phyloP scores from a whole-genome alignment of 2,888 invertebrate genomes.

The Scelioninae gen. 1 region DNA sequence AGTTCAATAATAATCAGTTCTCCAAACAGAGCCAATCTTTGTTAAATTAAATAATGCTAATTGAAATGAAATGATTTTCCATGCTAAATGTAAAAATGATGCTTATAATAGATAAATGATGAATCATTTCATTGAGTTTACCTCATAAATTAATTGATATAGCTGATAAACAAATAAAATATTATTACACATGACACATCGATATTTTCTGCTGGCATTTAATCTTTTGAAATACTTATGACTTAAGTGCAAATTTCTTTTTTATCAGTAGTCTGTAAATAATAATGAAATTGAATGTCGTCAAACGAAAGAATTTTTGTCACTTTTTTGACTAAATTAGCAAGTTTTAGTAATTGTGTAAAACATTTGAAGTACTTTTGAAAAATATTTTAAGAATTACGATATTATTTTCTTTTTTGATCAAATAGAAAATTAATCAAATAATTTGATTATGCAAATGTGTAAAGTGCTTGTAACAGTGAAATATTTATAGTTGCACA shows the following conservation, averaged over 20 bases:
- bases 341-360: too few relatives aligned
- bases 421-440: too few relatives aligned
- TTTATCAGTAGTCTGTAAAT: not conserved
- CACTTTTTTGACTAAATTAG: too few relatives aligned
- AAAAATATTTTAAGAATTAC: too few relatives aligned
- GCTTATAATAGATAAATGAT: conserved; percentile 27
- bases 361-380: too few relatives aligned
- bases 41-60: not conserved
- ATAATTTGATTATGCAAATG: too few relatives aligned
- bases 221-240: conserved; percentile 28
- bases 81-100: not conserved
- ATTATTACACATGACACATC: conserved; percentile 29
- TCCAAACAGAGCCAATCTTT: not conserved
- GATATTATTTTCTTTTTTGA: too few relatives aligned
- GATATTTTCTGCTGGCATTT: conserved; percentile 1
- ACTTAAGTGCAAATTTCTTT: conserved; percentile 2
- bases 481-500: conserved; percentile 11
- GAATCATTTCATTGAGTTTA: conserved; percentile 28
- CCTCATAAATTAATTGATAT: conserved; percentile 18
- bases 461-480: too few relatives aligned
- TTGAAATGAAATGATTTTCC: conserved; percentile 25
- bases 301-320: too few relatives aligned
- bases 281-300: not conserved
- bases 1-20: too few relatives aligned
- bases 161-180: conserved; percentile 46